These are phyloP conservation scores for Ochotona curzoniae DNA, from an alignment of 2,113 vertebrate genomes.

Conservation along the genomic window DNA sequence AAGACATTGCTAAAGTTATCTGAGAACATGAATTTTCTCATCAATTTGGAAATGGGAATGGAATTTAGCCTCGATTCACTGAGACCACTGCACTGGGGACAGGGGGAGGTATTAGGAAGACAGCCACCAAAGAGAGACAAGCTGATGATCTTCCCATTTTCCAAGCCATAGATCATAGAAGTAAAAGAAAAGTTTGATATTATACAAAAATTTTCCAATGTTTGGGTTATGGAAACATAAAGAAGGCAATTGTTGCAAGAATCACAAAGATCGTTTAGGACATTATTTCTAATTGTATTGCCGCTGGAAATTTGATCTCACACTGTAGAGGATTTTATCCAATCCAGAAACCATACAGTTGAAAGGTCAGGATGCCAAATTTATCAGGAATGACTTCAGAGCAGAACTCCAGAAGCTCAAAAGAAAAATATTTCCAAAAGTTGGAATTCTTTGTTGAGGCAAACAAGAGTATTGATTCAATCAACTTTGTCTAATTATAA, in stretches of 20 bases:
- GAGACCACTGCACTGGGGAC: not conserved
- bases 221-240: not conserved
- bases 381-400: not conserved
- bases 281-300: not conserved
- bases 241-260: not conserved
- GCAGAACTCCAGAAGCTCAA: not conserved
- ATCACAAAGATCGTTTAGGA: constrained; percentile 2
- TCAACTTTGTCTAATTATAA: not conserved
- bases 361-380: constrained; percentile 1
- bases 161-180: not conserved
- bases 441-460: not conserved
- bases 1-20: not conserved
- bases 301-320: not conserved
- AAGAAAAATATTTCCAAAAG: not conserved
- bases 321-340: not conserved
- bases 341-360: not conserved
- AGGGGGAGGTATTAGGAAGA: not conserved
- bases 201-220: constrained; percentile 23
- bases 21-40: not conserved
- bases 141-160: not conserved
- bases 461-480: not conserved
- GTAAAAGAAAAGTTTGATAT: constrained; percentile 27
- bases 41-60: not conserved
- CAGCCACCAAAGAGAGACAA: not conserved
- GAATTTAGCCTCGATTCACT: not conserved